Evolutionary conservation across 1,140 invertebrate species (phyloP).

Genomic region (Littorina saxatilis): DNA sequence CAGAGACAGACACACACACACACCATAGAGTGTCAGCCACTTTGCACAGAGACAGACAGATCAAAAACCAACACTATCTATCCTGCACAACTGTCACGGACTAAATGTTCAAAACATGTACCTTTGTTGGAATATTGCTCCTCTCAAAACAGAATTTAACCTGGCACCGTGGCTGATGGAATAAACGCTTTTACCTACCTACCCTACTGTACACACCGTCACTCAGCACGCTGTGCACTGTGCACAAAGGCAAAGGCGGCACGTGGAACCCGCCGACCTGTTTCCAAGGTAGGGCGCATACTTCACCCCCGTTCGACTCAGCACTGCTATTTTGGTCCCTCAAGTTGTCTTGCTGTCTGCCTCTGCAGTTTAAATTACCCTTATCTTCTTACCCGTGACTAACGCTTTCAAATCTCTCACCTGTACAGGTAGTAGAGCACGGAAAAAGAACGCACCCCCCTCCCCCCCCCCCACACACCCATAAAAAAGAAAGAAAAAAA

Average conservation of each 20-base stretch:
- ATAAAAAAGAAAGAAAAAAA: not conserved
- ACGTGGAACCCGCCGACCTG: not conserved
- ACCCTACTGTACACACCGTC: no score
- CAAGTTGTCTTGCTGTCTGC: no score
- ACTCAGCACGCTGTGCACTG: not conserved
- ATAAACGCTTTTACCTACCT: no score
- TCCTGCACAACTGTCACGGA: no score
- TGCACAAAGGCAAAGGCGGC: not conserved
- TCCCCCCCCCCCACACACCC: not conserved
- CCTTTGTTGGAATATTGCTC: no score
- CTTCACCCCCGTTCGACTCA: not conserved
- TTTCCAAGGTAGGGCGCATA: not conserved
- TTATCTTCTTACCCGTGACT: not conserved
- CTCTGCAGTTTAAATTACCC: conserved; percentile 11
- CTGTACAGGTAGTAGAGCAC: not conserved
- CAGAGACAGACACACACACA: no score
- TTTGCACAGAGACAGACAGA: no score
- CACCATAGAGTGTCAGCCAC: no score
- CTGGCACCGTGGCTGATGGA: no score
- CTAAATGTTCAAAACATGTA: no score
- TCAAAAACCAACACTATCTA: no score
- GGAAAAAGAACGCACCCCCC: not conserved
- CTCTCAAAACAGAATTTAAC: no score
- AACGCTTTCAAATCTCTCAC: not conserved
- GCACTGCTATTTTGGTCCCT: not conserved